Conservation (phyloP, 1,140 invertebrate species). For the Drosophila sturtevanti region DNA sequence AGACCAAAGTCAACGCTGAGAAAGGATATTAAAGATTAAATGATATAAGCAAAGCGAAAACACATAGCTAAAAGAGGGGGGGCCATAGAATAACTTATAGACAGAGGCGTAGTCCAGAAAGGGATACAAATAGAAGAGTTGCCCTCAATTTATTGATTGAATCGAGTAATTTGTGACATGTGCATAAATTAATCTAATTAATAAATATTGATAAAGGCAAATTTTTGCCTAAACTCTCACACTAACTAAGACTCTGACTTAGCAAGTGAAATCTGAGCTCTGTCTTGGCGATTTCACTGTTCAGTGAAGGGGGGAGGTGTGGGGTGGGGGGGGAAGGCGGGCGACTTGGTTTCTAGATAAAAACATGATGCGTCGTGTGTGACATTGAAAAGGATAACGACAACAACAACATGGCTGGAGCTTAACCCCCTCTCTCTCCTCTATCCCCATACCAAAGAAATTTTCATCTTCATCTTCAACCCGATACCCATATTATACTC, state of each 20-base stretch:
- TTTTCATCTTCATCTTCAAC: no score
- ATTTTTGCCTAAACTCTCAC: constrained; percentile 25
- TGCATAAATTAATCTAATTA: no score
- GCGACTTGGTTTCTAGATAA: constrained; percentile 37
- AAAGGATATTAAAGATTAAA: constrained; percentile 81
- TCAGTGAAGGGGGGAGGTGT: not conserved
- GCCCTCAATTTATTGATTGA: no score
- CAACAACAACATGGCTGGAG: constrained; percentile 28
- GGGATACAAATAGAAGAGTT: not conserved
- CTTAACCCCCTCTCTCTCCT: constrained; percentile 7
- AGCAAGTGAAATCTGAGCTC: constrained; percentile 67
- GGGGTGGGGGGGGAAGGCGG: no score
- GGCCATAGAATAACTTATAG: not conserved
- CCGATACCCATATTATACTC: not conserved
- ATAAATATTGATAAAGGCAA: constrained; percentile 1
- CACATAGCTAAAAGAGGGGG: constrained; percentile 46
- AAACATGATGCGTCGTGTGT: constrained; percentile 66
- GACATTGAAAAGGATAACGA: constrained; percentile 77
- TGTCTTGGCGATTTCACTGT: constrained; percentile 48
- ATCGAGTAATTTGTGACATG: no score
- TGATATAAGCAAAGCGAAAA: constrained; percentile 63
- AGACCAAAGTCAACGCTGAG: constrained; percentile 74
- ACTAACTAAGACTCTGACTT: constrained; percentile 10
- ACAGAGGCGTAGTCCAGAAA: not conserved
- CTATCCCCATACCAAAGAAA: not conserved